A percentile compares a stretch with the other conserved stretches of the same genome.
Conservation (phyloP, 2,888 invertebrate species). For the Didymodactylos carnosus region DNA sequence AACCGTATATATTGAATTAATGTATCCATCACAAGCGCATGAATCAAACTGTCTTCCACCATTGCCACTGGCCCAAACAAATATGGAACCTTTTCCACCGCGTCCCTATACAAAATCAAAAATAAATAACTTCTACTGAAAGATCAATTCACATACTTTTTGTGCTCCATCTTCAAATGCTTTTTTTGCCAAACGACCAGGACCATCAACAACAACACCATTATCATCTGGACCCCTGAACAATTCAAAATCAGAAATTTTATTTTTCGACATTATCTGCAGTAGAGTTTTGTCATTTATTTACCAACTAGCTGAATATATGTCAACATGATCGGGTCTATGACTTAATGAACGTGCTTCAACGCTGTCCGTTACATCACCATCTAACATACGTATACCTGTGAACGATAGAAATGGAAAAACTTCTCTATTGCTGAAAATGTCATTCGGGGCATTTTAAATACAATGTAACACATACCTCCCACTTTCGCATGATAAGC, state of each 20-base stretch:
- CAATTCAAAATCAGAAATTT: background rate
- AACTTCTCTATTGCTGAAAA: too few relatives aligned
- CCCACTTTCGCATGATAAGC: slow-evolving; percentile 67
- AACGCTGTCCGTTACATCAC: background rate
- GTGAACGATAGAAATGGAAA: too few relatives aligned
- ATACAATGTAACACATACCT: too few relatives aligned
- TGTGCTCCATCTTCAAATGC: slow-evolving; percentile 29
- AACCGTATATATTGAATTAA: slow-evolving; percentile 83
- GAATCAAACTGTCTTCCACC: slow-evolving; percentile 64
- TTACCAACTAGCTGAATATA: slow-evolving; percentile 7
- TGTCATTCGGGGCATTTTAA: too few relatives aligned
- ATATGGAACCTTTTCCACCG: slow-evolving; percentile 31
- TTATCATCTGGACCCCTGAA: slow-evolving; percentile 32
- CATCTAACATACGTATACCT: slow-evolving; percentile 15
- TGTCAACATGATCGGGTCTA: background rate
- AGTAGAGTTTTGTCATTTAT: background rate
- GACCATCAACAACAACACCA: slow-evolving; percentile 32
- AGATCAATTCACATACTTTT: background rate
- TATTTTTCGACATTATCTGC: too few relatives aligned
- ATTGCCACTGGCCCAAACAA: slow-evolving; percentile 36
- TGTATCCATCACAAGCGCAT: slow-evolving; percentile 97
- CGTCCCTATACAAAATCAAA: slow-evolving; percentile 22
- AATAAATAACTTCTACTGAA: background rate
- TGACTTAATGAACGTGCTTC: background rate
- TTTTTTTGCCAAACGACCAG: slow-evolving; percentile 27